Base-by-base conservation (phyloP, 2,797 vertebrate species). In the Alca torda region DNA sequence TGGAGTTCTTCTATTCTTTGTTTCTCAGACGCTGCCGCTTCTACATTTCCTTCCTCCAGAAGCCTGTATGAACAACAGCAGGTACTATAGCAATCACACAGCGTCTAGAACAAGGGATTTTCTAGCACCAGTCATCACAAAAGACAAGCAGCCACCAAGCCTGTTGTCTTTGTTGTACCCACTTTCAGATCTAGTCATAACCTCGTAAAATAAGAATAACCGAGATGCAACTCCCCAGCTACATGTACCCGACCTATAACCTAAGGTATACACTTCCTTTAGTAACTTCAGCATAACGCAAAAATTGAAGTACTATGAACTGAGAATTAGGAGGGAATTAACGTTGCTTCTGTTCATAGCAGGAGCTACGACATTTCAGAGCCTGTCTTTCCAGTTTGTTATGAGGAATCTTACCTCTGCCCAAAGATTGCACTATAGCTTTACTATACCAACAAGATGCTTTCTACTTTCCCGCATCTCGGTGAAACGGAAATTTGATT, bases 1-100 rank as follows among this genome's bases (percentile, higher is more conserved):
- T 99, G 99, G 61, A 99, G 98, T 91, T 99, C 99, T 91, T 99
- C 99, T 63, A 99, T 99, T 77, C 99, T 98, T 98, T 99, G 99
- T 91, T 99, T 99, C 90, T 99, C 99, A 51, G 98, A 96, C 12
- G 99, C 96, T 6, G 99, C 99, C 60, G 99, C 98, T 98, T 99
- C 99, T 92, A 99, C 60, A 93, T 99, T 99, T 61, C 99, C 99
- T 97, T 99, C 99, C 97, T 99, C 99, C 95, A 99, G 98, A 97
- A 98, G 97, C 96, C 99, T 99, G 97, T 85, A 76, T 19, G 90
- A 89, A 96, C 87, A 95, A 91, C 45, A 97, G 56, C 67, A 90
- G 64, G 57, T 56, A 48, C 83, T 91, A 93, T 46, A 95, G 63
- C 50, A 93, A 63, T 74, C 50, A 68, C 24, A 84, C 19, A 41